Percentiles rank a stretch among this genome's conserved stretches.
phyloP scores from a whole-genome alignment of 2,113 vertebrate species.

The Ameiurus melas region DNA sequence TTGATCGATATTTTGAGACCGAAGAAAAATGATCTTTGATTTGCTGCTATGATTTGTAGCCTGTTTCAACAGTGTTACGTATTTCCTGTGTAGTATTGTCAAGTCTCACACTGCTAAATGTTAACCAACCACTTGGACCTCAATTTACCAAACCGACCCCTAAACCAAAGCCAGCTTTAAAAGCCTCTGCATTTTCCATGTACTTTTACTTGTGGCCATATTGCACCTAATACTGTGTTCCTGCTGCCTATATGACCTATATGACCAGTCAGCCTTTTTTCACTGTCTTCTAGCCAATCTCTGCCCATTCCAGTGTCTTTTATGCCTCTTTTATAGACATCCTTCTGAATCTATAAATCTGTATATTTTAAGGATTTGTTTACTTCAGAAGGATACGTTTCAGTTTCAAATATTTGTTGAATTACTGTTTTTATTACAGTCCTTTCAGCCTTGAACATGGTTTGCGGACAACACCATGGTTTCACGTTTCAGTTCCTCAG shows the following conservation, averaged over 20 bases:
- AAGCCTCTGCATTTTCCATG: conserved; percentile 43
- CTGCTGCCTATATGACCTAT: background rate
- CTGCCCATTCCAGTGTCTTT: conserved; percentile 27
- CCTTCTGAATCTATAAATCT: background rate
- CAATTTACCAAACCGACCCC: conserved; percentile 42
- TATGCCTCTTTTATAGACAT: conserved; percentile 1
- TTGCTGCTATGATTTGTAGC: conserved; percentile 51
- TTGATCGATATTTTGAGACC: background rate
- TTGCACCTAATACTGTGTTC: conserved; percentile 29
- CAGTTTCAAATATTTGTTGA: background rate
- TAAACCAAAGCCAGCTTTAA: conserved; percentile 73
- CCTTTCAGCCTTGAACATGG: conserved; percentile 56
- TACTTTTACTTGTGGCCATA: background rate
- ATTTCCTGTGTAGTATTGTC: conserved; percentile 45
- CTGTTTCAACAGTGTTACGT: conserved; percentile 7
- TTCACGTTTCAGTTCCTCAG: conserved; percentile 81
- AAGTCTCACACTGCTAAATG: conserved; percentile 14
- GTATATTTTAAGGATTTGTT: background rate
- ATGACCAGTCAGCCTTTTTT: background rate
- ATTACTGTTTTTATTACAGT: background rate
- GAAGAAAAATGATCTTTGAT: conserved; percentile 9
- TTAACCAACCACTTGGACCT: conserved; percentile 35
- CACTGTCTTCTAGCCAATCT: background rate
- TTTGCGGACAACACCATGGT: conserved; percentile 76
- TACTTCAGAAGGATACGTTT: background rate